Conservation (phyloP, 2,888 invertebrate genomes). For the Diploptera punctata region DNA sequence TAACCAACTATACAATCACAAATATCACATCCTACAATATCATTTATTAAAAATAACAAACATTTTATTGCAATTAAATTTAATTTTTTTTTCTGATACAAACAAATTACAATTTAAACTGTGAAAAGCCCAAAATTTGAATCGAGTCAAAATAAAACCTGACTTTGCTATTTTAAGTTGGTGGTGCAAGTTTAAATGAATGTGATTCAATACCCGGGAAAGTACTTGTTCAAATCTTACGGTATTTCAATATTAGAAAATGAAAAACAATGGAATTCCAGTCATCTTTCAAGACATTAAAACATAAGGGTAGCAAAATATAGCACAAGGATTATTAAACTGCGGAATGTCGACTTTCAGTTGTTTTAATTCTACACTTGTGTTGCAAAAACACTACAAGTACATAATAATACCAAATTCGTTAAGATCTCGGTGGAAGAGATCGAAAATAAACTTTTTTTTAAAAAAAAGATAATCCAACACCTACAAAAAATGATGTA, state of each 20-base stretch:
- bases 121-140: too few species aligned
- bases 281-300: conserved; percentile 26
- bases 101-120: too few species aligned
- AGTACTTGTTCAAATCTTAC: background rate
- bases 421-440: conserved; percentile 18
- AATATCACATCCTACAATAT: conserved; percentile 59
- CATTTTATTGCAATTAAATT: background rate
- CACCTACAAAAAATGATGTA: conserved; percentile 29
- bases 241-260: background rate
- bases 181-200: conserved; percentile 30
- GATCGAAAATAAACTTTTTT: conserved; percentile 17
- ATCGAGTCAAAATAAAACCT: too few species aligned
- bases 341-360: conserved; percentile 49
- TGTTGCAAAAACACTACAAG: conserved; percentile 32
- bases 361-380: conserved; percentile 33
- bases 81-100: background rate
- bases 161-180: too few species aligned
- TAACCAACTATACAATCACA: conserved; percentile 55
- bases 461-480: conserved; percentile 29
- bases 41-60: conserved; percentile 56
- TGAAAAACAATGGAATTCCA: conserved; percentile 13
- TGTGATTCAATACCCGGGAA: conserved; percentile 13
- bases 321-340: conserved; percentile 42
- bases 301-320: conserved; percentile 24
- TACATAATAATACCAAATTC: conserved; percentile 27